These are phyloP conservation scores for Euproctis similis DNA, from an alignment of 2,888 invertebrate genomes.

Conservation along the genomic window DNA sequence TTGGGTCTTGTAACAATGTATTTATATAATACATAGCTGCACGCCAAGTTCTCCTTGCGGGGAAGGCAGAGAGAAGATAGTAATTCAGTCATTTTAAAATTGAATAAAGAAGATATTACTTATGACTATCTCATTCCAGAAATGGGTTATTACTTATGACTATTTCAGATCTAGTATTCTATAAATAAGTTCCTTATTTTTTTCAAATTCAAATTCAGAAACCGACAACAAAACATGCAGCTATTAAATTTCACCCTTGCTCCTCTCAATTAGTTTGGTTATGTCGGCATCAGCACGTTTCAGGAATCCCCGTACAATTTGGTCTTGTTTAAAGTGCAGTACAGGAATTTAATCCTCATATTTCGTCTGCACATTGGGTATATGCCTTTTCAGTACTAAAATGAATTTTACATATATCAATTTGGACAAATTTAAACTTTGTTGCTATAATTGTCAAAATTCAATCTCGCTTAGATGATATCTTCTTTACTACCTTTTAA, in stretches of 20 bases:
- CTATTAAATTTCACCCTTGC: conserved; percentile 52
- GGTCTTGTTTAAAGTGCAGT: conserved; percentile 73
- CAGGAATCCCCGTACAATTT: conserved; percentile 66
- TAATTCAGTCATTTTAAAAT: no score
- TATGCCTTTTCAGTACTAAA: conserved; percentile 66
- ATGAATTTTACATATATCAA: conserved; percentile 42
- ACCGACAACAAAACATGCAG: conserved; percentile 35
- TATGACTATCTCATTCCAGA: no score
- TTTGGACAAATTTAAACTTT: conserved; percentile 34
- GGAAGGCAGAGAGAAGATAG: no score
- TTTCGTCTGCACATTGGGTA: conserved; percentile 68
- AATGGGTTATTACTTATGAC: no score
- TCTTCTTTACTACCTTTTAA: conserved; percentile 11
- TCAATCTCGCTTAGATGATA: conserved; percentile 28
- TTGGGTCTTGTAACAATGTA: no score
- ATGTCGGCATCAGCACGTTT: conserved; percentile 41
- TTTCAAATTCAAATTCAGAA: conserved; percentile 10
- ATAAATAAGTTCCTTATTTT: no score
- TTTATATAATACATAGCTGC: no score
- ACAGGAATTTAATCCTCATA: conserved; percentile 75
- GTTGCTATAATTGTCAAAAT: conserved; percentile 25
- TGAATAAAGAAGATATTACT: no score
- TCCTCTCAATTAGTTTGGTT: conserved; percentile 72
- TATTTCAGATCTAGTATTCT: no score
- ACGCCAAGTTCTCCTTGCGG: no score